Evolutionary conservation across 2,888 invertebrate species (phyloP).

Genomic region (Formica aserva): DNA sequence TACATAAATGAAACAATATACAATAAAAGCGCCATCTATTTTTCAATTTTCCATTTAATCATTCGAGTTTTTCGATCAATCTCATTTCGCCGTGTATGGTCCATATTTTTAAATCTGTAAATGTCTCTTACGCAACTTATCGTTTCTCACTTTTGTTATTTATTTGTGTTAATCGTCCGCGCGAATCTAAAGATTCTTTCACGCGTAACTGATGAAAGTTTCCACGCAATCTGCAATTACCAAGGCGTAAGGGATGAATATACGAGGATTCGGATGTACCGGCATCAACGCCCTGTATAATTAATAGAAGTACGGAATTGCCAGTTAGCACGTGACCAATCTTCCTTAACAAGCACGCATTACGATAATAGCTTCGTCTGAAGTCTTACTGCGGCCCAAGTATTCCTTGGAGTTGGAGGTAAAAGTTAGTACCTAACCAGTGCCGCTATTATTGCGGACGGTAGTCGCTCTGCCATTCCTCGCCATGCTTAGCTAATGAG

Average conservation of each 20-base stretch:
- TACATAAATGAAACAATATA: not conserved
- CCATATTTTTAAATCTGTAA: conserved; percentile 16
- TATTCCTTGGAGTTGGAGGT: conserved; percentile 58
- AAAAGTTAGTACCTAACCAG: conserved; percentile 66
- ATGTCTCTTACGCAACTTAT: not conserved
- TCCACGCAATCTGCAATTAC: conserved; percentile 13
- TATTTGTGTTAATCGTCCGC: conserved; percentile 14
- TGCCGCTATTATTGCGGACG: conserved; percentile 36
- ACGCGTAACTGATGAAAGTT: conserved; percentile 15
- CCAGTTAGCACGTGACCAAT: conserved; percentile 50
- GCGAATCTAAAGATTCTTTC: not conserved
- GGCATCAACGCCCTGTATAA: conserved; percentile 40
- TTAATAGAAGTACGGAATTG: conserved; percentile 50
- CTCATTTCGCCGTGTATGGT: not conserved
- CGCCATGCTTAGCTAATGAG: conserved; percentile 70
- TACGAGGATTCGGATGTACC: conserved; percentile 22
- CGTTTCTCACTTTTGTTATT: conserved; percentile 8
- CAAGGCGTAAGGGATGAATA: conserved; percentile 14
- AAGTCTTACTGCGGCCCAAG: conserved; percentile 63
- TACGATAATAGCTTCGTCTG: conserved; percentile 52
- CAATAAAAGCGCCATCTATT: conserved; percentile 29
- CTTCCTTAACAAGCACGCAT: conserved; percentile 49
- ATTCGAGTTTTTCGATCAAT: conserved; percentile 26
- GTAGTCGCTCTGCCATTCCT: conserved; percentile 51
- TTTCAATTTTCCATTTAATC: too few species aligned